Conservation (phyloP, 2,888 invertebrate genomes). For the Synanthedon tipuliformis region DNA sequence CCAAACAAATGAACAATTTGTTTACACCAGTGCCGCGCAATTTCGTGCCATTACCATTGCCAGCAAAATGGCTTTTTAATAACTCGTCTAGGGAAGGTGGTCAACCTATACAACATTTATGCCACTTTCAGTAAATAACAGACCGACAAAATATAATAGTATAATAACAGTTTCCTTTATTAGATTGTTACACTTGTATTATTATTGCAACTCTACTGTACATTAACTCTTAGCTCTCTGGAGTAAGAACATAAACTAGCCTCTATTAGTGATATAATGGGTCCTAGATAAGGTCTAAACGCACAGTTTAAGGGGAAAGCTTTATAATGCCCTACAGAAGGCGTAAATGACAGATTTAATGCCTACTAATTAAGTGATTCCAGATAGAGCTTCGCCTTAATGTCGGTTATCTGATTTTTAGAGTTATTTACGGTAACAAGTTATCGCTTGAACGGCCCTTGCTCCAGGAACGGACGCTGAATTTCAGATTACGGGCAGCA, state of each 20-base stretch:
- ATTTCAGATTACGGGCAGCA: neutral
- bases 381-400: constrained; percentile 33
- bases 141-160: too few species aligned
- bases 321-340: constrained; percentile 39
- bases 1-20: too few species aligned
- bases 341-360: constrained; percentile 60
- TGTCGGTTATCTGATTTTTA: constrained; percentile 46
- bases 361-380: constrained; percentile 59
- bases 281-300: constrained; percentile 46
- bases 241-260: constrained; percentile 36
- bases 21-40: too few species aligned
- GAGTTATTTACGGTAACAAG: constrained; percentile 30
- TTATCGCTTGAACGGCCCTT: constrained; percentile 13
- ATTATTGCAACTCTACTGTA: neutral
- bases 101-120: too few species aligned
- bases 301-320: constrained; percentile 41
- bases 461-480: neutral
- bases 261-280: constrained; percentile 56
- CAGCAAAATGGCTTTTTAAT: too few species aligned
- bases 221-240: neutral
- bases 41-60: too few species aligned
- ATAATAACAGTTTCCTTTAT: neutral
- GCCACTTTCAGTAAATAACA: too few species aligned
- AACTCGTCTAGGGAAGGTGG: too few species aligned
- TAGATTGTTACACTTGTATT: neutral